Conservation (phyloP, 2,797 vertebrate species). For the Mus minutoides region DNA sequence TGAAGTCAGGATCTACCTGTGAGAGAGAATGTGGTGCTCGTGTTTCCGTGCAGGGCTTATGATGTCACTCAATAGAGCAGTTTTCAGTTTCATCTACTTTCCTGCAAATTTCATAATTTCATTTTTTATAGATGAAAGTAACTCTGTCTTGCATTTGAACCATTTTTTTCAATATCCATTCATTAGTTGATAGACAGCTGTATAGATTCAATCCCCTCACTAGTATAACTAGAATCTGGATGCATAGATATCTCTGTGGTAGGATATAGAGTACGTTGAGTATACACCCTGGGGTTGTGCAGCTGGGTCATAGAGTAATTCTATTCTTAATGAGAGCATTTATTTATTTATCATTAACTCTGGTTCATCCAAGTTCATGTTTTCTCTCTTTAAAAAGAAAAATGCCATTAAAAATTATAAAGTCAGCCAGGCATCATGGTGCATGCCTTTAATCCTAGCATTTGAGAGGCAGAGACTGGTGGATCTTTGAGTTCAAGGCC, state of each 20-base stretch:
- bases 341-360: too few relatives aligned
- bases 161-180: background rate
- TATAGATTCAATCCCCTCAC: background rate
- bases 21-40: background rate
- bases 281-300: background rate
- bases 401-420: background rate
- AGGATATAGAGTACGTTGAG: background rate
- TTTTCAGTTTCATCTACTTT: background rate
- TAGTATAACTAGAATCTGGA: background rate
- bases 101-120: background rate
- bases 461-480: too few relatives aligned
- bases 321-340: background rate
- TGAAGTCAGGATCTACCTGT: background rate
- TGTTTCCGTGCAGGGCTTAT: background rate
- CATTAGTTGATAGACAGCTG: background rate
- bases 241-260: background rate
- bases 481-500: too few relatives aligned
- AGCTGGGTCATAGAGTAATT: background rate
- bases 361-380: background rate
- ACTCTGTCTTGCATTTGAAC: background rate
- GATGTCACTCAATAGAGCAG: background rate
- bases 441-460: too few relatives aligned
- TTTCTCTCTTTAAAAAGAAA: background rate
- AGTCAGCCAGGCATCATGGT: too few relatives aligned
- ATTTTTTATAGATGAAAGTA: background rate